Base-by-base conservation (phyloP, 2,113 vertebrate genomes). In the Seriola rivoliana region DNA sequence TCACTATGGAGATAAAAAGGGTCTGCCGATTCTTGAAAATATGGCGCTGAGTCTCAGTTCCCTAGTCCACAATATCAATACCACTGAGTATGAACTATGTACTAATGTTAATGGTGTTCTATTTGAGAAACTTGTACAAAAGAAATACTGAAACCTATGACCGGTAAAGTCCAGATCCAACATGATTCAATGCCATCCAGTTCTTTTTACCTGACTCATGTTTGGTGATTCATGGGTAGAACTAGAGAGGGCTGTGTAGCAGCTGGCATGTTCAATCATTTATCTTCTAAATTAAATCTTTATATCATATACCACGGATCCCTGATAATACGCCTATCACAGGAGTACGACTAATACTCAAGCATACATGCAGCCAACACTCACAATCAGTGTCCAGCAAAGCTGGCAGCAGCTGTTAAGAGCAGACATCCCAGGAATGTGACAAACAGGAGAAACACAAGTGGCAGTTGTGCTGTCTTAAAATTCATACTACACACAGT, bases 391-490 rank as follows among this genome's bases (percentile, higher is more conserved):
- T 50, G 57, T 76, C 71, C 34, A n/a, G 70, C 29, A 76, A 62
- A 72, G 59, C 66, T 12, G 13, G 46, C 32, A n/a, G 84, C 91
- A 93, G 90, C 92, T 94, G 92, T 73, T 91, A 75, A 72, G 78
- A 85, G 81, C 71, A 55, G 86, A 82, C 88, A 85, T 92, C 80
- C 84, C 8, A 71, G 82, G 92, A 92, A 93, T 90, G 92, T 82
- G 90, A 85, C 88, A 88, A 86, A 88, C 88, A 62, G 78, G 75
- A 84, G 76, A 81, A 89, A 83, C 83, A 76, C 89, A 90, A 84
- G 86, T 81, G 89, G 80, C 87, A 88, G 85, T 65, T 29, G 59
- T 46, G 40, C 60, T 9, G n/a, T 81, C 80, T 84, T 78, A 64
- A 78, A 38, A 79, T 60, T 74, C 44, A 46, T 67, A 54, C 60